Conservation (phyloP, 2,113 vertebrate genomes). For the Otocyon megalotis region DNA sequence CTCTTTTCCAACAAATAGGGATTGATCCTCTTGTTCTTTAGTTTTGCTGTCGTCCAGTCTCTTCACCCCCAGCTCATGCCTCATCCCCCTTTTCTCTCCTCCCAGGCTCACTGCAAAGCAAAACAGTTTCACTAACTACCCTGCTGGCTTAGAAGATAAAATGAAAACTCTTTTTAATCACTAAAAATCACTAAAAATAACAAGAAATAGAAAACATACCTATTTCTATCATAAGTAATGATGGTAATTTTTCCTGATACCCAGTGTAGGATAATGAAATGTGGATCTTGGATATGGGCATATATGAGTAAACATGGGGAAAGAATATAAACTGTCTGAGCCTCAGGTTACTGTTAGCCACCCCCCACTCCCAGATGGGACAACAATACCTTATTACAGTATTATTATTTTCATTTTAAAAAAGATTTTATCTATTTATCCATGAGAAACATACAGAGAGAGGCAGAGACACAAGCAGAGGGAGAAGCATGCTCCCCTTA, state of each 20-base stretch:
- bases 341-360: neutral
- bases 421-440: no score
- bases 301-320: neutral
- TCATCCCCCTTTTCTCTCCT: neutral
- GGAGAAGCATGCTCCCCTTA: no score
- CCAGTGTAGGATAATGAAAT: neutral
- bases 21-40: neutral
- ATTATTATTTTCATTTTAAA: neutral
- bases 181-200: neutral
- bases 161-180: neutral
- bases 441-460: no score
- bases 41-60: neutral
- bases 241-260: neutral
- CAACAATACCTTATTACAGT: neutral
- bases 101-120: neutral
- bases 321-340: neutral
- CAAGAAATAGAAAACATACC: neutral
- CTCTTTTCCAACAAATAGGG: neutral
- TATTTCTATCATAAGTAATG: neutral
- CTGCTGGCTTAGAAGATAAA: neutral
- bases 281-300: neutral
- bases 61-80: neutral
- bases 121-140: neutral
- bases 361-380: neutral
- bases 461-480: no score